A percentile compares a stretch with the other conserved stretches of the same genome.
These are phyloP conservation scores for Peromyscus eremicus DNA, from an alignment of 2,797 vertebrate genomes.

Conservation along the genomic window DNA sequence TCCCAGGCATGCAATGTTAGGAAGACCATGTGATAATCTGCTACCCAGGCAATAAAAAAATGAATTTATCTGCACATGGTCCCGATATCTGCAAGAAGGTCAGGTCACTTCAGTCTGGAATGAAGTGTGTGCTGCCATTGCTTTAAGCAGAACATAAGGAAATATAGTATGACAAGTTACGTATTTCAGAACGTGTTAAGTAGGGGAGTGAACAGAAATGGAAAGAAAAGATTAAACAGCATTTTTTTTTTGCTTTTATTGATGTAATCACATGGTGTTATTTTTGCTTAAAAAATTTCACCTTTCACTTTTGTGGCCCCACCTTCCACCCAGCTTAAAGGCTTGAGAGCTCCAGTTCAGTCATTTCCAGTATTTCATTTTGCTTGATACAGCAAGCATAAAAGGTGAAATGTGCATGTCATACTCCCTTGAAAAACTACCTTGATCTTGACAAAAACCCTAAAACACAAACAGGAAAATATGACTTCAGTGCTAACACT, in stretches of 20 bases:
- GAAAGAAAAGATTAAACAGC: neutral
- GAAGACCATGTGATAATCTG: conserved; percentile 2
- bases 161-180: neutral
- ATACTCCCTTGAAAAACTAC: neutral
- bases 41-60: neutral
- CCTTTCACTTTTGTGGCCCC: neutral
- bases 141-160: neutral
- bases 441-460: conserved; percentile 10
- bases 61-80: neutral
- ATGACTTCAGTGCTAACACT: neutral
- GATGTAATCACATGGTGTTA: neutral
- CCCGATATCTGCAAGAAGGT: neutral
- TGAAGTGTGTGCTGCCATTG: neutral
- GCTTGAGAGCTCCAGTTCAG: neutral
- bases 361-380: neutral
- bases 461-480: neutral
- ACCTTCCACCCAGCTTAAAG: neutral
- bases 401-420: neutral
- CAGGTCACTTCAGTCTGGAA: neutral
- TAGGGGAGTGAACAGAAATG: neutral
- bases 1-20: neutral
- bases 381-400: neutral
- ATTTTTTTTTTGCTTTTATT: conserved; percentile 7
- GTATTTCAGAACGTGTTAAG: conserved; percentile 33
- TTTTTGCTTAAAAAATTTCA: neutral